Conservation (phyloP, 2,888 invertebrate species). For the Linyphia triangularis region DNA sequence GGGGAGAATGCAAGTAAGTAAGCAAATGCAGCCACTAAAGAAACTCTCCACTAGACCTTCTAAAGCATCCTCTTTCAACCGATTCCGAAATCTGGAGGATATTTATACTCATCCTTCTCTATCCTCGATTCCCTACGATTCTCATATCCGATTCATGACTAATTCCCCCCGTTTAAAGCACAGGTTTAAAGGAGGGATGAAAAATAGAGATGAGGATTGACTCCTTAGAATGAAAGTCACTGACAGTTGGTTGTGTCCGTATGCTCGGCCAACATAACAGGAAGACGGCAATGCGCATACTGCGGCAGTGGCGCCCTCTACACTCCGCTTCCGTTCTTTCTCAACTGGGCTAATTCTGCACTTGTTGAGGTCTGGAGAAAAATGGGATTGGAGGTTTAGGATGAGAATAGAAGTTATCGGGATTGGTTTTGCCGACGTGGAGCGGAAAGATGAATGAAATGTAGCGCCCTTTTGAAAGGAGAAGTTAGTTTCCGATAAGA, state of each 20-base stretch:
- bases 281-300: slow-evolving; percentile 65
- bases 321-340: neutral
- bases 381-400: no score
- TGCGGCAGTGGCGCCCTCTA: slow-evolving; percentile 48
- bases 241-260: neutral
- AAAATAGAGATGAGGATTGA: neutral
- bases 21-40: neutral
- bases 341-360: neutral
- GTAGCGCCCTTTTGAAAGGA: no score
- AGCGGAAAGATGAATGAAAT: no score
- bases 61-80: slow-evolving; percentile 1
- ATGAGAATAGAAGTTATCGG: no score
- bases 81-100: neutral
- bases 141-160: neutral
- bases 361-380: no score
- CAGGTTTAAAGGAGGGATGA: no score
- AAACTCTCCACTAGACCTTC: neutral
- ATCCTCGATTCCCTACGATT: neutral
- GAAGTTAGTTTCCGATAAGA: no score
- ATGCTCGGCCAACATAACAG: slow-evolving; percentile 13
- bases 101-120: neutral
- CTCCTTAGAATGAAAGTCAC: neutral
- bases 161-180: neutral
- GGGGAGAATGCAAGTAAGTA: neutral
- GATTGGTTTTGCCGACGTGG: no score